Percentiles rank a stretch among this genome's conserved stretches.
phyloP scores from a whole-genome alignment of 1,140 invertebrate species.

The Zaprionus davidi region DNA sequence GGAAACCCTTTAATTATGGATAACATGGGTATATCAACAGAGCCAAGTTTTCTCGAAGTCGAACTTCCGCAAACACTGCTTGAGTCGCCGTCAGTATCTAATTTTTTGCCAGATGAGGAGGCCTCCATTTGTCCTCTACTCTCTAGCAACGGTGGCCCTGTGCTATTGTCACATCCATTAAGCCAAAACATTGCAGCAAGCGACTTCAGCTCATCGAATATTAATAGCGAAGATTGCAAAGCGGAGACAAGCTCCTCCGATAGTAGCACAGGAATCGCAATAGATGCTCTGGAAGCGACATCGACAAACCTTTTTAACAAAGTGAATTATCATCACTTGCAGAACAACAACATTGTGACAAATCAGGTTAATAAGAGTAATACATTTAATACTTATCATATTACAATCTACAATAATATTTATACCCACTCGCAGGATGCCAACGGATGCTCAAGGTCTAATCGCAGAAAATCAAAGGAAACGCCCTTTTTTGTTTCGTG shows the following conservation, averaged over 20 bases:
- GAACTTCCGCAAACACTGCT: constrained; percentile 63
- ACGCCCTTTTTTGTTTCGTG: constrained; percentile 89
- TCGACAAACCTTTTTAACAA: constrained; percentile 85
- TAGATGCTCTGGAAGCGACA: constrained; percentile 82
- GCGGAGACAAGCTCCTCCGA: constrained; percentile 72
- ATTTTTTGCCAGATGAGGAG: constrained; percentile 85
- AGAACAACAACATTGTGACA: constrained; percentile 77
- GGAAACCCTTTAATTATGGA: constrained; percentile 23
- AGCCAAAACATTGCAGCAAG: constrained; percentile 74
- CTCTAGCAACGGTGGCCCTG: constrained; percentile 81
- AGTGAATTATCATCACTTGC: constrained; percentile 84
- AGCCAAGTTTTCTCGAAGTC: constrained; percentile 70
- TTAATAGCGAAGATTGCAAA: constrained; percentile 60
- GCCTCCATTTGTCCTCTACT: constrained; percentile 86
- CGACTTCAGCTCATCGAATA: constrained; percentile 72
- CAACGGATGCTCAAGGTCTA: constrained; percentile 86
- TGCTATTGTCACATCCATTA: constrained; percentile 85
- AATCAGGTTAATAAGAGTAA: constrained; percentile 67
- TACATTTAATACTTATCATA: background rate
- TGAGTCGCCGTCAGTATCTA: constrained; percentile 73
- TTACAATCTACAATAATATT: background rate
- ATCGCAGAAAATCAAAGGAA: constrained; percentile 69
- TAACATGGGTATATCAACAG: constrained; percentile 68
- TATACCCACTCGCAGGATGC: constrained; percentile 79
- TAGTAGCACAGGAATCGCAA: constrained; percentile 84